These are phyloP conservation scores for Xanthia icteritia DNA, from an alignment of 2,888 invertebrate species.

Conservation along the genomic window DNA sequence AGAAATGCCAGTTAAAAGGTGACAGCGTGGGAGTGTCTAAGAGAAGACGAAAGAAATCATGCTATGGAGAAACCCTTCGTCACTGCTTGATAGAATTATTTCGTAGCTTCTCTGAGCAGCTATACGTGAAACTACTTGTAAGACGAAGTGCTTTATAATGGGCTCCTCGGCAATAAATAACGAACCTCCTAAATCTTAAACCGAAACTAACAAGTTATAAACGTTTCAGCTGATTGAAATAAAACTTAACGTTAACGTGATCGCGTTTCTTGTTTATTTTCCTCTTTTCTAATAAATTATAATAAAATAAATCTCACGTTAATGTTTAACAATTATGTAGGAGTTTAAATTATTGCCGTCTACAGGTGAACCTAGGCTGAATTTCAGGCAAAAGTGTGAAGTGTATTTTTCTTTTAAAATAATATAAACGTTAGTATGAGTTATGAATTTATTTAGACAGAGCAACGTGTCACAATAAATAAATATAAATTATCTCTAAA, in stretches of 20 bases:
- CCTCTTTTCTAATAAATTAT: slow-evolving; percentile 40
- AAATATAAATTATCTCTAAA: slow-evolving; percentile 7
- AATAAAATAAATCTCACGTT: slow-evolving; percentile 48
- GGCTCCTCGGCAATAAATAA: slow-evolving; percentile 40
- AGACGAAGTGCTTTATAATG: slow-evolving; percentile 32
- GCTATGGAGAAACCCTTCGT: background rate
- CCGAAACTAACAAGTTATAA: slow-evolving; percentile 41
- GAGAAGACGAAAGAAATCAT: background rate
- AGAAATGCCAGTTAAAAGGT: background rate
- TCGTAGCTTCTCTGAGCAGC: background rate
- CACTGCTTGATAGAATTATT: slow-evolving; percentile 7
- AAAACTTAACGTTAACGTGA: slow-evolving; percentile 41
- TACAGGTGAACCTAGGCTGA: slow-evolving; percentile 1
- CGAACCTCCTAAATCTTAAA: slow-evolving; percentile 36
- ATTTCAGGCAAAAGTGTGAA: background rate
- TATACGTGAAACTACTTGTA: slow-evolving; percentile 16
- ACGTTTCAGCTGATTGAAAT: slow-evolving; percentile 57
- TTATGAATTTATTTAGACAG: slow-evolving; percentile 33
- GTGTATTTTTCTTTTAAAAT: slow-evolving; percentile 21
- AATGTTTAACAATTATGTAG: slow-evolving; percentile 56
- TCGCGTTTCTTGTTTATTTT: slow-evolving; percentile 53
- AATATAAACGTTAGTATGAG: slow-evolving; percentile 17
- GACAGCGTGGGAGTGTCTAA: background rate
- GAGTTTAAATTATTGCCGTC: slow-evolving; percentile 41
- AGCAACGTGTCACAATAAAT: slow-evolving; percentile 21